A percentile compares a stretch with the other conserved stretches of the same genome.
These are phyloP conservation scores for Tachystola acroxantha DNA, from an alignment of 2,888 invertebrate genomes.

Conservation along the genomic window DNA sequence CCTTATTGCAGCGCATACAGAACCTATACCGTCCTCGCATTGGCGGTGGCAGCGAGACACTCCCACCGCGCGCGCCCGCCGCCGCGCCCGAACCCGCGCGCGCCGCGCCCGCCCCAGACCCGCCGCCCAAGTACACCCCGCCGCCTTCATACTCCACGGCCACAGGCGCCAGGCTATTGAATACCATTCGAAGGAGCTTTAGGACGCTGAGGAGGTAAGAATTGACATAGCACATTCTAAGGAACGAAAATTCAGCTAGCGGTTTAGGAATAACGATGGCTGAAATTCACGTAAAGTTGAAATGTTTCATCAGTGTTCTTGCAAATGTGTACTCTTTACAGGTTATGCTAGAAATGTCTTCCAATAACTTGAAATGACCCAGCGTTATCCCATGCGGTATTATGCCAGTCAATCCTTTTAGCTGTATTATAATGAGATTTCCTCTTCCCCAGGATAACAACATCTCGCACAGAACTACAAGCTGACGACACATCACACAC, in stretches of 20 bases:
- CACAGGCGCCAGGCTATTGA: constrained; percentile 89
- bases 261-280: no score
- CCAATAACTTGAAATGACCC: no score
- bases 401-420: no score
- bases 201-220: constrained; percentile 72
- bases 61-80: constrained; percentile 31
- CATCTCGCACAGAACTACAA: constrained; percentile 37
- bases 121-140: constrained; percentile 95
- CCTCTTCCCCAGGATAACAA: constrained; percentile 52
- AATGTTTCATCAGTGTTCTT: no score
- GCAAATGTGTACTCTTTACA: no score
- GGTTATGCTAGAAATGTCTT: no score
- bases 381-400: no score
- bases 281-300: no score
- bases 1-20: constrained; percentile 85
- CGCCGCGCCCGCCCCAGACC: constrained; percentile 78
- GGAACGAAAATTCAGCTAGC: no score
- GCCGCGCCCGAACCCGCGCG: no score
- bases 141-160: constrained; percentile 96
- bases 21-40: constrained; percentile 88
- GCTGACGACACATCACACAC: constrained; percentile 50
- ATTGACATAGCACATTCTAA: no score
- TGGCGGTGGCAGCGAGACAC: constrained; percentile 43
- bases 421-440: no score
- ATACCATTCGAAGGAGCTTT: constrained; percentile 88